Base-by-base conservation (phyloP, 2,113 vertebrate species). In the Paradoxurus hermaphroditus region DNA sequence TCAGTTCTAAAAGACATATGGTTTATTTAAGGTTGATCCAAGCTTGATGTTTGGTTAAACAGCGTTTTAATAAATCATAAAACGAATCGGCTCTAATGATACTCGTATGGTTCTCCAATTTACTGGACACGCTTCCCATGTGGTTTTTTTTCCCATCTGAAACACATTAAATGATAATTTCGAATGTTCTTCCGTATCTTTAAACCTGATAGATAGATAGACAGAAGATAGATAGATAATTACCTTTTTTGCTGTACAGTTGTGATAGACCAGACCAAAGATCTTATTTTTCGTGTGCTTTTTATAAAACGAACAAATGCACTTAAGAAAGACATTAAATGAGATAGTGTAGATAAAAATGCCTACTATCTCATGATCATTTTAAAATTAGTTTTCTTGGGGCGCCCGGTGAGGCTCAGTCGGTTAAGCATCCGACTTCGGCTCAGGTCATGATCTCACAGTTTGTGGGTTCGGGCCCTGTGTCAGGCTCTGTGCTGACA, bases 251-350 rank as follows among this genome's bases (percentile, higher is more conserved):
- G 98, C 98, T 99, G 99, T 99, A 99, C 99, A 99, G 98, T 99
- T 99, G 98, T 99, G 98, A 99, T 99, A 99, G 98, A 98, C 98
- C 98, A 98, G 98, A 98, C 98, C 96, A 98, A 98, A 98, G 98
- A 99, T 99, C 99, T 99, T 99, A 99, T 98, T 99, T 99, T 98
- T 99, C 98, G 99, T 99, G 98, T 98, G 98, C 98, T 99, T 98
- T 99, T 99, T 99, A 99, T 98, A 99, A 98, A 98, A 98, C 56
- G 23, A 56, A 23, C 56, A 59, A 49, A 49, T 14, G 14, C 56
- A 59, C 56, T 59, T 59, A 59, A 59, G 21, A 59, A 59, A 59
- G 56, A 59, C 56, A 59, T 59, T 53, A 83, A 82, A 51, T 86
- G 89, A 86, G 78, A 53, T 62, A 63, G 34, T 7, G 15, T 79